Evolutionary conservation across 2,888 invertebrate genomes (phyloP).

Genomic region (Himalopsyche japonica): DNA sequence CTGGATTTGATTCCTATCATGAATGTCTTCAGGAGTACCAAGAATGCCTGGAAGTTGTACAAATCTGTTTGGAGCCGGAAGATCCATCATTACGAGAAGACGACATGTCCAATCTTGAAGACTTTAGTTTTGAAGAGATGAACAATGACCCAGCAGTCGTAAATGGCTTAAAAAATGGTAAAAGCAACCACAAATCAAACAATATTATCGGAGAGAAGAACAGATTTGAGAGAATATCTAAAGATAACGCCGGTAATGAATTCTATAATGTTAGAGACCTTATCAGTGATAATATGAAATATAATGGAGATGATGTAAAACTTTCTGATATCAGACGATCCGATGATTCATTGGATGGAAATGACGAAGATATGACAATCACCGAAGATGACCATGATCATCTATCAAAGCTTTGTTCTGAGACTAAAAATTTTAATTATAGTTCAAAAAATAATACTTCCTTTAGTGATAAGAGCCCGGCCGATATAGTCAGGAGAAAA

Average conservation of each 20-base stretch:
- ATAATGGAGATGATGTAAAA: constrained; percentile 41
- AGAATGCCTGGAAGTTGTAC: constrained; percentile 65
- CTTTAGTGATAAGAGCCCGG: constrained; percentile 42
- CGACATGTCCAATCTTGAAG: constrained; percentile 54
- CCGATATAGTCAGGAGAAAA: constrained; percentile 42
- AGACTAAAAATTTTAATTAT: constrained; percentile 42
- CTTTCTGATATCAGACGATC: constrained; percentile 45
- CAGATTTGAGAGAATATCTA: constrained; percentile 21
- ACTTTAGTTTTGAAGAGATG: constrained; percentile 54
- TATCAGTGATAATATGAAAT: constrained; percentile 45
- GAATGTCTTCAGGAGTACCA: constrained; percentile 69
- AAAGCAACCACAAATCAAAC: constrained; percentile 5
- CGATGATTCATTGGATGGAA: constrained; percentile 54
- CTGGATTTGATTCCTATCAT: constrained; percentile 67
- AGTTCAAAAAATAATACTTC: not conserved
- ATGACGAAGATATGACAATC: constrained; percentile 58
- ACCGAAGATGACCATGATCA: constrained; percentile 55
- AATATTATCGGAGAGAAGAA: constrained; percentile 43
- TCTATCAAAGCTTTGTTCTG: constrained; percentile 51
- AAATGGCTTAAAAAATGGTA: constrained; percentile 20
- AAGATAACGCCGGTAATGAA: constrained; percentile 43
- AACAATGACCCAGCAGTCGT: constrained; percentile 25
- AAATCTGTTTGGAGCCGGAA: constrained; percentile 65
- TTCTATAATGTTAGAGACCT: constrained; percentile 48
- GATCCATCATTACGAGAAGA: constrained; percentile 60